These are phyloP conservation scores for Lobophora halterata DNA, from an alignment of 2,888 invertebrate genomes.

Conservation along the genomic window DNA sequence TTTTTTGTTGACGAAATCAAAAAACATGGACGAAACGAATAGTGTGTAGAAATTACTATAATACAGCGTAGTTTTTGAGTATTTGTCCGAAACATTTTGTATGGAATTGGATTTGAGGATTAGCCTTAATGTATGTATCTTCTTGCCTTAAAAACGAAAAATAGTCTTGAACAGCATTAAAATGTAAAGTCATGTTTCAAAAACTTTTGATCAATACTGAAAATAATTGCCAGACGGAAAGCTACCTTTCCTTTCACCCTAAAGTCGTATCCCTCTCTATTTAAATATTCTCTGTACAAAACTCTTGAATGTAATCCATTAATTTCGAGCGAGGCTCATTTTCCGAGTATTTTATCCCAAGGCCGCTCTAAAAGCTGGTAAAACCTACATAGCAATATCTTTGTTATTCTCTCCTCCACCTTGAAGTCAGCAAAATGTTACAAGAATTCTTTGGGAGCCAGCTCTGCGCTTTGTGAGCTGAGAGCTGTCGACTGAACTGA, in stretches of 20 bases:
- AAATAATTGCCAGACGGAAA: too few species aligned
- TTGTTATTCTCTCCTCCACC: slow-evolving; percentile 15
- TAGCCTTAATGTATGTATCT: too few species aligned
- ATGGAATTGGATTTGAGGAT: too few species aligned
- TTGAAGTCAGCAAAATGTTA: slow-evolving; percentile 12
- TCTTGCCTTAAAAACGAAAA: too few species aligned
- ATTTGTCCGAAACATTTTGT: too few species aligned
- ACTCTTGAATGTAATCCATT: slow-evolving; percentile 14
- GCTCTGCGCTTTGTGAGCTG: slow-evolving; percentile 15
- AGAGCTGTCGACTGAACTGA: slow-evolving; percentile 2
- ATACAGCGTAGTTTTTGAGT: too few species aligned
- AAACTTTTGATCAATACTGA: too few species aligned
- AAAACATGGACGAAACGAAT: too few species aligned
- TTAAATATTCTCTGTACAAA: slow-evolving; percentile 13
- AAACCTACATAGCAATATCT: slow-evolving; percentile 4
- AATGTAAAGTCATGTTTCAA: too few species aligned
- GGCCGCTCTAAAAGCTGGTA: slow-evolving; percentile 12
- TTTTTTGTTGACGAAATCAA: too few species aligned
- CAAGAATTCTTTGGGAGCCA: slow-evolving; percentile 13
- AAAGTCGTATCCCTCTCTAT: not conserved
- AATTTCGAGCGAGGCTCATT: slow-evolving; percentile 11
- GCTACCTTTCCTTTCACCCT: not conserved
- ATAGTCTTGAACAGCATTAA: too few species aligned
- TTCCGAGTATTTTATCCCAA: slow-evolving; percentile 20
- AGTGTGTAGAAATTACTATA: too few species aligned